Conservation (phyloP, 2,888 invertebrate species). For the Microplitis manilae region DNA sequence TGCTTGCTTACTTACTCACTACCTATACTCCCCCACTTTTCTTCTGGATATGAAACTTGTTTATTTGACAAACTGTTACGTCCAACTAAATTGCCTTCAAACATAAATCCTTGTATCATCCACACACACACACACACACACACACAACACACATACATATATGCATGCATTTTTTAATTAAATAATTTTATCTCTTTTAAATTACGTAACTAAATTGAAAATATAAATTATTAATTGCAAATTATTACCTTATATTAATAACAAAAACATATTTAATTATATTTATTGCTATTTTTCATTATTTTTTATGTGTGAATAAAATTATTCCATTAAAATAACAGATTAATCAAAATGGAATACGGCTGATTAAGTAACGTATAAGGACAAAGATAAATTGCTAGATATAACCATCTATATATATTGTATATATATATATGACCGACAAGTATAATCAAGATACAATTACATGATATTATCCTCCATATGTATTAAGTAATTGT, state of each 20-base stretch:
- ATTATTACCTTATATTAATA: too few species aligned
- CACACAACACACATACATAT: too few species aligned
- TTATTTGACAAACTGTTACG: slow-evolving; percentile 10
- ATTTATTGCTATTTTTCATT: slow-evolving; percentile 19
- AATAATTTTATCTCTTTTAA: too few species aligned
- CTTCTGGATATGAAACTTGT: slow-evolving; percentile 4
- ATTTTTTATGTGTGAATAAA: not conserved
- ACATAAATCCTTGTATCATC: not conserved
- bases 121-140: not conserved
- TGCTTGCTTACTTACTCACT: slow-evolving; percentile 15
- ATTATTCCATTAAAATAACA: slow-evolving; percentile 13
- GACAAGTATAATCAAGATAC: slow-evolving; percentile 21
- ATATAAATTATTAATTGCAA: too few species aligned
- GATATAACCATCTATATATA: slow-evolving; percentile 6
- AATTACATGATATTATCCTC: slow-evolving; percentile 24
- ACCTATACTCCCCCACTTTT: not conserved
- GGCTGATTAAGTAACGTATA: slow-evolving; percentile 19
- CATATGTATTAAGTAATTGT: slow-evolving; percentile 13
- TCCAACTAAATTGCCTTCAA: not conserved
- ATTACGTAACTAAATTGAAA: too few species aligned
- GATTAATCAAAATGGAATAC: slow-evolving; percentile 11
- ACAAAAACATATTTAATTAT: too few species aligned
- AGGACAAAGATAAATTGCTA: slow-evolving; percentile 25
- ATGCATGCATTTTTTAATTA: too few species aligned
- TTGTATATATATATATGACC: not conserved